These are phyloP conservation scores for Pelecanus crispus DNA, from an alignment of 2,113 vertebrate genomes.

Conservation along the genomic window DNA sequence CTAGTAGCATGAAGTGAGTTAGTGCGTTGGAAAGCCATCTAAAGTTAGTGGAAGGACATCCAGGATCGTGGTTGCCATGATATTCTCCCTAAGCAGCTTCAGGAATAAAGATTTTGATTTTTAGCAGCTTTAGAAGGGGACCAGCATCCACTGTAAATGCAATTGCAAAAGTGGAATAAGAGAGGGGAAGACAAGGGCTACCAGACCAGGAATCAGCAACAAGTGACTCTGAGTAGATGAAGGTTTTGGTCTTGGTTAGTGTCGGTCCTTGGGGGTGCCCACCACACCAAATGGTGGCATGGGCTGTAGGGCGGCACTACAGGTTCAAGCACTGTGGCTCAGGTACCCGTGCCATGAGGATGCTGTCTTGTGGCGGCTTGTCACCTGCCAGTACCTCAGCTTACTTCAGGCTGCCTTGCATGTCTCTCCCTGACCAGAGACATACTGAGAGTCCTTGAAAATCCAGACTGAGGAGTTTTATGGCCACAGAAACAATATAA, in stretches of 20 bases:
- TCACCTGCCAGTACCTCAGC: background rate
- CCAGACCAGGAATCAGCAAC: background rate
- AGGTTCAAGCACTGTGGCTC: background rate
- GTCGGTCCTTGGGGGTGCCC: background rate
- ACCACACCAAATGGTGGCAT: background rate
- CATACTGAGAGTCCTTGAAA: background rate
- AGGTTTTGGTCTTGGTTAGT: background rate
- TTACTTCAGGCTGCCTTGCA: background rate
- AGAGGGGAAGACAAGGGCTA: background rate
- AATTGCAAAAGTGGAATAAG: background rate
- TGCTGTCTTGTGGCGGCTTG: background rate
- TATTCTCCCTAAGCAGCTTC: background rate
- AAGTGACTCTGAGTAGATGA: no score
- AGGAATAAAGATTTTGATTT: background rate
- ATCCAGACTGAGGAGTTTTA: background rate
- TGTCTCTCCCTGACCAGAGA: rapidly evolving
- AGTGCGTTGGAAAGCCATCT: background rate
- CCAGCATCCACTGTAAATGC: background rate
- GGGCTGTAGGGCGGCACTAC: rapidly evolving
- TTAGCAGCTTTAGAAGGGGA: background rate
- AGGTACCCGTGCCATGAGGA: background rate
- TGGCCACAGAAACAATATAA: background rate
- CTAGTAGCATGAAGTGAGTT: background rate
- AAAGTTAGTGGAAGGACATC: background rate
- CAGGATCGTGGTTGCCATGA: background rate